A percentile compares a stretch with the other conserved stretches of the same genome.
These are phyloP conservation scores for Strigamia maritima DNA, from an alignment of 2,888 invertebrate genomes.

Conservation along the genomic window DNA sequence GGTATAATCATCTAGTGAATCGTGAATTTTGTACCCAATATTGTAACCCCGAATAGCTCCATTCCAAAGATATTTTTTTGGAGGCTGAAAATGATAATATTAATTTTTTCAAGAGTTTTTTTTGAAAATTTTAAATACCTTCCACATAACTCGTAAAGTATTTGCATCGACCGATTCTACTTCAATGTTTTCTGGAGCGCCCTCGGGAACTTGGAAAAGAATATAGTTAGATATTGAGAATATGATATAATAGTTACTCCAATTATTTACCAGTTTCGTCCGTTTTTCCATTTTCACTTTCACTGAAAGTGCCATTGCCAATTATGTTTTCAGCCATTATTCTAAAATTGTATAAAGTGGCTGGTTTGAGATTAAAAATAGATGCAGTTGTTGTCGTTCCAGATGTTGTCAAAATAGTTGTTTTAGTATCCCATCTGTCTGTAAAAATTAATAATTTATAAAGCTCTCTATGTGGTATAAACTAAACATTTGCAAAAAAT, in stretches of 20 bases:
- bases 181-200: constrained; percentile 35
- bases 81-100: background rate
- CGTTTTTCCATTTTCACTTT: background rate
- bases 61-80: constrained; percentile 24
- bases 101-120: background rate
- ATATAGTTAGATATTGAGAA: background rate
- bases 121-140: background rate
- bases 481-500: background rate
- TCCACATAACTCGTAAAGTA: constrained; percentile 28
- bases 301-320: constrained; percentile 16
- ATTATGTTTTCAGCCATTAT: background rate
- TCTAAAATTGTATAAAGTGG: constrained; percentile 11
- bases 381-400: background rate
- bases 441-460: background rate
- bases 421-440: background rate
- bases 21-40: constrained; percentile 15
- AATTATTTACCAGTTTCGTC: background rate
- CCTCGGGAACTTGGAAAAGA: background rate
- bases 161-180: constrained; percentile 23
- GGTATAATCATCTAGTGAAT: background rate
- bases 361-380: background rate
- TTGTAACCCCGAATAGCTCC: constrained; percentile 35
- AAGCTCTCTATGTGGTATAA: too few species aligned
- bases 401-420: background rate
- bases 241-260: background rate